Base-by-base conservation (phyloP, 2,888 invertebrate species). In the Malacosoma neustria region DNA sequence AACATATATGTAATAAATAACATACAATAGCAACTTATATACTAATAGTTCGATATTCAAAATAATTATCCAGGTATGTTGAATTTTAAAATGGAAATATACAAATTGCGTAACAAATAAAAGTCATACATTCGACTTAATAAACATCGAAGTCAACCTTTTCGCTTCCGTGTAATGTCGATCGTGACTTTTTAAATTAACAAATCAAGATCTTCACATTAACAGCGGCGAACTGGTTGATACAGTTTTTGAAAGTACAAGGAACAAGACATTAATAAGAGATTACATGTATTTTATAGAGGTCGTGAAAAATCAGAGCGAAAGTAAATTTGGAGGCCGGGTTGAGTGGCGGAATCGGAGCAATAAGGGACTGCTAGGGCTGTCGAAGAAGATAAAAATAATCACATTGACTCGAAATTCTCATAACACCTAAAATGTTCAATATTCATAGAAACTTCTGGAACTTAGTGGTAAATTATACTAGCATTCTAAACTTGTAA, bases 251-350 rank as follows among this genome's bases (percentile, higher is more conserved):
- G 65, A 65, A 65, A 65, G 65, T 65, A 46, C 54, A 49, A 51
- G 49, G 51, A 64, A 65, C 60, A 61, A 64, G 65, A 61, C 55
- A 64, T 63, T 64, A 54, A 55, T 37, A 34, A 29, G 50, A 49
- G 51, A 60, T 54, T 54, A 49, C 48, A 50, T 44, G 33, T 36
- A 38, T 38, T 42, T 33, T 61, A 60, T 61, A 68, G 62, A 72
- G 72, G 73, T 74, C 73, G 64, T 54, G 73, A 69, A 79, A 75
- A 76, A 75, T 62, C 65, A 61, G 70, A 73, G 72, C 72, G 77
- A 79, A 79, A 79, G 79, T 75, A 61, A 51, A 22, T 7, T 22
- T 22, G 22, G 22, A 5, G 22, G 9, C 22, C 22, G 22, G 22
- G 22, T 5, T 22, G 22, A 22, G 22, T 22, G 22, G 22, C 22